A percentile compares a stretch with the other conserved stretches of the same genome.
Evolutionary conservation across 2,797 vertebrate genomes (phyloP).

Genomic region (Chaenodraco wilsoni): DNA sequence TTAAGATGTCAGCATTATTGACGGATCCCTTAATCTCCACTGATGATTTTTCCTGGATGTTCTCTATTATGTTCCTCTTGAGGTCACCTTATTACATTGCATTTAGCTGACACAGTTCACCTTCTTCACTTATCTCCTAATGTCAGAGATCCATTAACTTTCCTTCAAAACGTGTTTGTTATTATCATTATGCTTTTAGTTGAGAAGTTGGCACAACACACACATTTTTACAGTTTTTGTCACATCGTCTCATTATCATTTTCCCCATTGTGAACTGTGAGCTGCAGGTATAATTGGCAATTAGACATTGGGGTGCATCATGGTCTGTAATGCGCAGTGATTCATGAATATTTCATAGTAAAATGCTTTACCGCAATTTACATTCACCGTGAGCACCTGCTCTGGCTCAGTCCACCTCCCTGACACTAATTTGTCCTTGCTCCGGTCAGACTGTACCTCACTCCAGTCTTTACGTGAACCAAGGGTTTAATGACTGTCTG

Average conservation of each 20-base stretch:
- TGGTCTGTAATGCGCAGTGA: constrained; percentile 28
- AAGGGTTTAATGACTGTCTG: constrained; percentile 11
- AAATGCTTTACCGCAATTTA: constrained; percentile 56
- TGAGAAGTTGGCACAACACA: background rate
- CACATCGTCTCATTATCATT: constrained; percentile 15
- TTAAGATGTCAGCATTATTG: constrained; percentile 41
- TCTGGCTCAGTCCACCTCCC: constrained; percentile 50
- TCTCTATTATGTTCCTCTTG: constrained; percentile 19
- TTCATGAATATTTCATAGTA: constrained; percentile 77
- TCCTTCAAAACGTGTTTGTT: constrained; percentile 32
- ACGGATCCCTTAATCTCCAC: constrained; percentile 41
- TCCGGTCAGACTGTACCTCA: constrained; percentile 14
- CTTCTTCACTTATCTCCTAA: constrained; percentile 7
- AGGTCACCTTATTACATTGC: constrained; percentile 24
- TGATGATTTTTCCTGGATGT: background rate
- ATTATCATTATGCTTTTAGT: background rate
- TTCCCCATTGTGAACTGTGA: constrained; percentile 40
- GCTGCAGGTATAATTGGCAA: constrained; percentile 67
- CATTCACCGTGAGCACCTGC: constrained; percentile 56
- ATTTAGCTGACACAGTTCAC: constrained; percentile 16
- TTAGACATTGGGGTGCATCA: constrained; percentile 44
- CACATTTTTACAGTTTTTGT: constrained; percentile 14
- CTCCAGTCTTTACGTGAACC: constrained; percentile 19
- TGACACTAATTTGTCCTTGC: constrained; percentile 66
- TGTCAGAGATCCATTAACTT: constrained; percentile 13